Conservation (phyloP, 2,113 vertebrate genomes). For the Marcusenius ussheri region DNA sequence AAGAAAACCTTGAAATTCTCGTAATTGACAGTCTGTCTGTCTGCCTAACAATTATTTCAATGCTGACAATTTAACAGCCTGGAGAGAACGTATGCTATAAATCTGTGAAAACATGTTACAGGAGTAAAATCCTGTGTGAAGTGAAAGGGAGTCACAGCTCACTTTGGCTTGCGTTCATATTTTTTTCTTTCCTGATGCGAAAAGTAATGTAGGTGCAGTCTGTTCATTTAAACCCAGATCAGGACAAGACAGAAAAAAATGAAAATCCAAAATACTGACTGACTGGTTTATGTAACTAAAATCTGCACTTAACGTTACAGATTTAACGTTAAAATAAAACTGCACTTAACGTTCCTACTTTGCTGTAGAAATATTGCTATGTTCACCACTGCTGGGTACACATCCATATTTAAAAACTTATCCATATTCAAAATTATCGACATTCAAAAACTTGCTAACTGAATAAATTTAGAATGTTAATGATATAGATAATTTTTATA, state of each 20-base stretch:
- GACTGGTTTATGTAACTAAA: not conserved
- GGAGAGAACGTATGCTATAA: not conserved
- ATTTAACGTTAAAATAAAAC: too few relatives aligned
- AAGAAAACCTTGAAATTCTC: not conserved
- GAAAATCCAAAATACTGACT: not conserved
- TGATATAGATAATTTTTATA: not conserved
- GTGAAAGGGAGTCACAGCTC: not conserved
- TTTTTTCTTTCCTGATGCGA: not conserved
- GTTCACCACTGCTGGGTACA: not conserved
- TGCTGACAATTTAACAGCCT: slow-evolving; percentile 1
- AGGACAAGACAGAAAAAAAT: not conserved
- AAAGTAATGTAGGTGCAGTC: not conserved
- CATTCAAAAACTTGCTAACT: not conserved
- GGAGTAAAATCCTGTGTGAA: not conserved
- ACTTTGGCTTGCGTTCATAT: not conserved
- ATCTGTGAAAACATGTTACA: not conserved
- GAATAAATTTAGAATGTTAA: not conserved
- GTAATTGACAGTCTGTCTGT: not conserved
- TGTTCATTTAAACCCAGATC: not conserved
- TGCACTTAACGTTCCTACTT: too few relatives aligned
- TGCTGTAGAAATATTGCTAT: not conserved
- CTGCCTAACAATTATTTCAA: not conserved
- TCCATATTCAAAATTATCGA: too few relatives aligned
- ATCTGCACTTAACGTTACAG: not conserved
- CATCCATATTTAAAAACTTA: too few relatives aligned